Evolutionary conservation across 2,888 invertebrate genomes (phyloP).

Genomic region (Ptychoptera contaminata): DNA sequence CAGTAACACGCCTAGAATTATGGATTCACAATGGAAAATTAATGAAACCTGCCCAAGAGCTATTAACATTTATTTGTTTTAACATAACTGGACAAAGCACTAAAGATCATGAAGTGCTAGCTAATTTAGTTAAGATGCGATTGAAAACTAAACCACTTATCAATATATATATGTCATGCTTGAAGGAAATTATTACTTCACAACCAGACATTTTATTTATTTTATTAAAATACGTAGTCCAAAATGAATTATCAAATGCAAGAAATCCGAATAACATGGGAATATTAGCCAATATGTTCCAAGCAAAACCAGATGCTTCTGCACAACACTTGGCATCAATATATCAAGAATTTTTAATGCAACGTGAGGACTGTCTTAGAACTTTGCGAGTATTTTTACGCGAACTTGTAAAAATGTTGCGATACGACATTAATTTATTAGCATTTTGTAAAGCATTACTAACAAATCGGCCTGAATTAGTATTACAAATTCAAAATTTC

Average conservation of each 20-base stretch:
- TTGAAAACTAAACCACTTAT: slow-evolving; percentile 87
- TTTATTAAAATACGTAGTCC: slow-evolving; percentile 79
- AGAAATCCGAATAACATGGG: slow-evolving; percentile 93
- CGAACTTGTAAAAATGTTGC: slow-evolving; percentile 72
- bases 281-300: slow-evolving; percentile 76
- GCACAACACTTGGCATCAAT: slow-evolving; percentile 74
- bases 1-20: slow-evolving; percentile 53
- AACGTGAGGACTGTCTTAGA: slow-evolving; percentile 79
- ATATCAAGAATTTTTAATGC: slow-evolving; percentile 68
- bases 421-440: slow-evolving; percentile 65
- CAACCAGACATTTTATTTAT: slow-evolving; percentile 73
- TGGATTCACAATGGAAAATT: slow-evolving; percentile 95
- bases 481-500: slow-evolving; percentile 41
- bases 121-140: slow-evolving; percentile 74
- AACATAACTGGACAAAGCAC: slow-evolving; percentile 63
- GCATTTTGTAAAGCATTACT: slow-evolving; percentile 67
- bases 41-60: slow-evolving; percentile 80
- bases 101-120: slow-evolving; percentile 60
- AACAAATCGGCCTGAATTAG: slow-evolving; percentile 39
- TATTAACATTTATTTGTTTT: slow-evolving; percentile 77
- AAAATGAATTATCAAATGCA: slow-evolving; percentile 84
- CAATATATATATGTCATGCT: slow-evolving; percentile 73
- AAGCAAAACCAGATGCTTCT: slow-evolving; percentile 65
- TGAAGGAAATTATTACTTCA: slow-evolving; percentile 77
- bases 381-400: slow-evolving; percentile 72